Base-by-base conservation (phyloP, 2,113 vertebrate species). In the Suncus etruscus region DNA sequence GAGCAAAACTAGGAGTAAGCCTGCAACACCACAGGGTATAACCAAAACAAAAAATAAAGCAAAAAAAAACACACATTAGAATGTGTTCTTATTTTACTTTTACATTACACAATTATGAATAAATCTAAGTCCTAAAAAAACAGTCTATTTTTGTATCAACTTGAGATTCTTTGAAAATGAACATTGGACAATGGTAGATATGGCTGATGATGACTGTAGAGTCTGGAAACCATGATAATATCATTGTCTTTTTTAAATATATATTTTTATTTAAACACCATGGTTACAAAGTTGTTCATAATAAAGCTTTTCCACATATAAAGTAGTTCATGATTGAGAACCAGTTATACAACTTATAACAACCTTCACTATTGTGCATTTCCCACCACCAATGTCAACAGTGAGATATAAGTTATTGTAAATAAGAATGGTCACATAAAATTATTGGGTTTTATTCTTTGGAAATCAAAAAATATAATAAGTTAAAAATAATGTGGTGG, bases 111-210 rank as follows among this genome's bases (percentile, higher is more conserved):
- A 66, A 50, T 80, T 29, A 74, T 74, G 24, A 16, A 74, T 9
- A 77, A 25, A 39, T 29, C 63, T 88, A 2, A 79, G 11, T 90
- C 18, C 9, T 16, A 75, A 75, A 32, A 78, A 47, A 48, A 69
- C 27, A 12, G 39, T 50, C 29, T 74, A 45, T 73, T 8, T 69
- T 66, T 58, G 47, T 32, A 66, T 27, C 15, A 47, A 25, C 51
- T 39, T 76, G 84, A 77, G 63, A 72, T 32, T 54, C 7, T 39
- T 22, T 3, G 58, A 58, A 91, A 92, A 81, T 15, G 94, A 68
- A 22, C 6, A 75, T 51, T 51, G 76, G 88, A 70, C 8, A 29
- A 27, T 61, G 20, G 4, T 84, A 68, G 47, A 78, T 84, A 81
- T 48, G 22, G 11, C 50, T 20, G 25, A 22, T 47, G 2, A 10